Evolutionary conservation across 2,113 vertebrate species (phyloP).

Genomic region (Bathybates hornii): DNA sequence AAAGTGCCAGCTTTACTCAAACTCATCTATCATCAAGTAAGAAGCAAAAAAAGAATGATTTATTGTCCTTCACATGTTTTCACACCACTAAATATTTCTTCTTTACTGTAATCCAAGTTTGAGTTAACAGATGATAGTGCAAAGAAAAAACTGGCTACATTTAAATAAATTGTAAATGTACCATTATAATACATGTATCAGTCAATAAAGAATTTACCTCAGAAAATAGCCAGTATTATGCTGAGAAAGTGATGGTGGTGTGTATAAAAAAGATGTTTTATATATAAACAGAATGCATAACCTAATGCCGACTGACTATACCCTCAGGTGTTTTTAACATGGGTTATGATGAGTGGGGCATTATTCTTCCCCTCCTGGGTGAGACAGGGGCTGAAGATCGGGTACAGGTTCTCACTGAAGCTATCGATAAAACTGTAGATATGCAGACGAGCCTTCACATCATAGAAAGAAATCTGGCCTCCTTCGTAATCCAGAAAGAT

Average conservation of each 20-base stretch:
- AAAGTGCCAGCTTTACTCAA: not conserved
- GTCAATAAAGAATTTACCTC: not conserved
- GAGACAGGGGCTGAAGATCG: constrained; percentile 75
- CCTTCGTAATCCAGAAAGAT: constrained; percentile 73
- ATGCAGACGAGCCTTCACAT: constrained; percentile 59
- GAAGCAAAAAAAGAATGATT: not conserved
- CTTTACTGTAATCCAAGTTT: not conserved
- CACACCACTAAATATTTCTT: not conserved
- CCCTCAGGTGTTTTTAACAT: constrained; percentile 63
- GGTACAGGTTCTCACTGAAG: constrained; percentile 67
- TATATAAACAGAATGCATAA: not conserved
- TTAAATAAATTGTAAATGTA: not conserved
- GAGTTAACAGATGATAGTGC: not conserved
- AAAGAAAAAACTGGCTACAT: not conserved
- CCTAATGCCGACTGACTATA: not conserved
- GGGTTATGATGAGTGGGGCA: constrained; percentile 38
- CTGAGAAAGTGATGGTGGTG: not conserved
- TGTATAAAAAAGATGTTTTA: not conserved
- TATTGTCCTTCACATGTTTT: not conserved
- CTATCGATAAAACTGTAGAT: constrained; percentile 68
- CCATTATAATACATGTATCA: not conserved
- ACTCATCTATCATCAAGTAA: not conserved
- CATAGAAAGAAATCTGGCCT: constrained; percentile 73
- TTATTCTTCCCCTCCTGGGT: constrained; percentile 67
- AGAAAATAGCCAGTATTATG: too few relatives aligned